phyloP scores from a whole-genome alignment of 2,888 invertebrate species.

The Amblyjoppa fuscipennis region DNA sequence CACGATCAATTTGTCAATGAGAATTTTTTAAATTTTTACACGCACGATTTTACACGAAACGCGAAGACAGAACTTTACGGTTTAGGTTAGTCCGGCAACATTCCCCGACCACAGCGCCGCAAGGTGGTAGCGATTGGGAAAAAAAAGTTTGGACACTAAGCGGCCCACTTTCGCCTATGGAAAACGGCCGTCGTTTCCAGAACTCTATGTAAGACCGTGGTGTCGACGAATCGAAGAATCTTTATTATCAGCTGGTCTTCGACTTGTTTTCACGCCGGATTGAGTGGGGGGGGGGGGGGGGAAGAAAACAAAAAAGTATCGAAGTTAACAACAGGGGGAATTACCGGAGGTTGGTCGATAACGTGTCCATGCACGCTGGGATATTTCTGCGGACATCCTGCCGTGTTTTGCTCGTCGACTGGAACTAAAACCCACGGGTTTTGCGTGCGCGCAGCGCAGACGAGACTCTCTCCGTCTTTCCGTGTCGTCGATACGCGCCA shows the following conservation, averaged over 20 bases:
- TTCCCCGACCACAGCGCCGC: too few species aligned
- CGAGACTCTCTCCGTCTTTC: slow-evolving; percentile 4
- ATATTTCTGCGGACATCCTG: slow-evolving; percentile 58
- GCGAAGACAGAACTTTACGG: too few species aligned
- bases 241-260: not conserved
- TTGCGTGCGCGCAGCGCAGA: not conserved
- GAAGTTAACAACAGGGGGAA: slow-evolving; percentile 1
- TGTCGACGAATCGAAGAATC: not conserved
- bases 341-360: slow-evolving; percentile 49
- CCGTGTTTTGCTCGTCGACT: slow-evolving; percentile 55
- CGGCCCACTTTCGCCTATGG: too few species aligned
- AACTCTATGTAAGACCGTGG: too few species aligned
- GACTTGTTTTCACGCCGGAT: not conserved
- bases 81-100: too few species aligned
- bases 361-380: slow-evolving; percentile 34
- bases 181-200: too few species aligned
- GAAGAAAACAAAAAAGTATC: not conserved
- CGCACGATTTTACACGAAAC: too few species aligned
- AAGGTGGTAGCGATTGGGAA: too few species aligned
- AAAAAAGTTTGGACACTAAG: too few species aligned
- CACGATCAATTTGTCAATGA: too few species aligned
- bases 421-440: slow-evolving; percentile 52
- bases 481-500: slow-evolving; percentile 1
- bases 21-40: too few species aligned
- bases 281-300: not conserved